Percentiles rank a stretch among this genome's conserved stretches.
These are phyloP conservation scores for human DNA, from an alignment of 2,113 vertebrate genomes.

Conservation along the genomic window DNA sequence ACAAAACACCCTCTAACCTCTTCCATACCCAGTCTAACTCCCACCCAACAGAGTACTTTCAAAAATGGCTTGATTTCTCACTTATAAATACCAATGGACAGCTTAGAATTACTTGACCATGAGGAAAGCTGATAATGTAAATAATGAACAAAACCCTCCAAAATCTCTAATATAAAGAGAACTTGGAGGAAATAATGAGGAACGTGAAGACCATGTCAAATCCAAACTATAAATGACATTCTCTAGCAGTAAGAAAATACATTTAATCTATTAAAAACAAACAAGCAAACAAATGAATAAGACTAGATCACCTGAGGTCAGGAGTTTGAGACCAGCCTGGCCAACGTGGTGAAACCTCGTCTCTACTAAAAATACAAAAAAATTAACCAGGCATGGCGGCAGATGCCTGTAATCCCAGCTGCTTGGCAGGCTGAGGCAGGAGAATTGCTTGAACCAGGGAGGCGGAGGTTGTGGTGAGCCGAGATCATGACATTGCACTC, in stretches of 20 bases:
- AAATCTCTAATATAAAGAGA: not conserved
- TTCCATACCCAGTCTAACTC: not conserved
- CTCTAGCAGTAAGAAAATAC: not conserved
- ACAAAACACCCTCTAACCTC: not conserved
- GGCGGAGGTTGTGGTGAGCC: too few species aligned
- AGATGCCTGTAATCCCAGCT: too few species aligned
- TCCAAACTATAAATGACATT: not conserved
- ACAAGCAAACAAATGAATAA: not conserved
- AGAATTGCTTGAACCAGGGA: too few species aligned
- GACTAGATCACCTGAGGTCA: too few species aligned
- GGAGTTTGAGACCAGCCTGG: too few species aligned
- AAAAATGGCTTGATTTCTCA: not conserved
- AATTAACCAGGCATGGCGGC: too few species aligned
- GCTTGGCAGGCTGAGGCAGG: too few species aligned
- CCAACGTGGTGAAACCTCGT: too few species aligned
- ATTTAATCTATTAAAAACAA: not conserved
- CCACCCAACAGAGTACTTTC: fast-evolving
- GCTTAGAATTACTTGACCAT: not conserved
- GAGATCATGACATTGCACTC: too few species aligned
- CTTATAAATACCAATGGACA: not conserved
- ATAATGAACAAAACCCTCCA: not conserved
- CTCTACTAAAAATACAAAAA: too few species aligned
- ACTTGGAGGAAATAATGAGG: not conserved
- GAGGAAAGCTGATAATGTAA: not conserved
- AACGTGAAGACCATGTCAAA: not conserved